Base-by-base conservation (phyloP, 1,140 invertebrate species). In the Pomacea maculata region DNA sequence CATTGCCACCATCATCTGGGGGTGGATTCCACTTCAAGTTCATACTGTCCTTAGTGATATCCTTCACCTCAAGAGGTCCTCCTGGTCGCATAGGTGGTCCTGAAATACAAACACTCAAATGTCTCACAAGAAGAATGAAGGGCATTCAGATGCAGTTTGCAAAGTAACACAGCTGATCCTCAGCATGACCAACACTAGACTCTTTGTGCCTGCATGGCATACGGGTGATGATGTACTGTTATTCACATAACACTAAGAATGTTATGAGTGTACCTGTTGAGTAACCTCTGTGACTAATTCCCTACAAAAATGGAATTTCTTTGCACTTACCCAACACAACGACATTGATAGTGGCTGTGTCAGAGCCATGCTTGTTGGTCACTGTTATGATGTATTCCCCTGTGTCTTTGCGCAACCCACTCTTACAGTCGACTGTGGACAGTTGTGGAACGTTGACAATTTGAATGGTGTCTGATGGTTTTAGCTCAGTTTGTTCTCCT, bases 351-450 rank as follows among this genome's bases (percentile, higher is more conserved):
- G 96, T 96, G 17, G 97, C 97, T 5, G 95, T 95, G 89, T 99
- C 98, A 81, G 95, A 95, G 72, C 99, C 99, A 61, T 99, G 94
- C 86, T 99, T 96, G 92, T 99, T 99, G 90, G 98, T 96, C 65
- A 98, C 97, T 0, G 95, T 95, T 79, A 99, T 95, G 83, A 95
- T 94, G 89, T 99, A 99, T 21, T 97, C 96, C 17, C 98, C 98
- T 55, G 96, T 97, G 89, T 99, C 98, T 55, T 97, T 92, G 82
- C 97, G 96, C 84, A 94, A 96, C 6, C 96, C 96, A 91, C 99
- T 96, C 52, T 96, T 94, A 83, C 99, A 98, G 0, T 96, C 97
- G 45, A 99, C 92, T 54, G 83, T 85, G 3, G 87, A 83, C 21
- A 85, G 81, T 75, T 87, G 88, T 45, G 85, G 85, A 34, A 74